Conservation (phyloP, 2,888 invertebrate genomes). For the Schrankia costaestrigalis region DNA sequence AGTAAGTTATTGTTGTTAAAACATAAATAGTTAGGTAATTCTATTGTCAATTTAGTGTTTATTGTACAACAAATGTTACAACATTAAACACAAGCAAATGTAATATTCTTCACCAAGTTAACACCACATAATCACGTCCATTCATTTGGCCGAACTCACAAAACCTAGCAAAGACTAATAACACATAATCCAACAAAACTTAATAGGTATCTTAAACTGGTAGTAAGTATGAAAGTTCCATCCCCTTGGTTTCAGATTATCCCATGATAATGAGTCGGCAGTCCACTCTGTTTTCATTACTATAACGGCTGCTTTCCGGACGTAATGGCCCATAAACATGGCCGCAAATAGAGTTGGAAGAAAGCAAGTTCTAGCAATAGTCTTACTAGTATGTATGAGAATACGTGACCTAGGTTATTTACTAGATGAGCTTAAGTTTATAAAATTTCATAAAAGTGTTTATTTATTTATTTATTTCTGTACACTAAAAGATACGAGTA, state of each 20-base stretch:
- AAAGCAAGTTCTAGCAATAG: slow-evolving; percentile 58
- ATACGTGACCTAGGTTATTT: background rate
- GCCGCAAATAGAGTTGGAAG: slow-evolving; percentile 65
- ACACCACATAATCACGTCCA: background rate
- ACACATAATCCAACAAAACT: slow-evolving; percentile 27
- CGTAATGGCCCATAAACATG: slow-evolving; percentile 74
- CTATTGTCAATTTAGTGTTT: too few relatives aligned
- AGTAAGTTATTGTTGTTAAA: too few relatives aligned
- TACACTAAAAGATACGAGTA: too few relatives aligned
- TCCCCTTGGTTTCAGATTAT: slow-evolving; percentile 54
- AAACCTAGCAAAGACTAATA: slow-evolving; percentile 24
- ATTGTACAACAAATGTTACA: too few relatives aligned
- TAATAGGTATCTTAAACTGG: slow-evolving; percentile 35
- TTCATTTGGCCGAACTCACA: slow-evolving; percentile 8
- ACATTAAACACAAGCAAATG: too few relatives aligned
- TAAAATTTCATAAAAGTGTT: background rate
- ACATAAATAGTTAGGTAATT: too few relatives aligned
- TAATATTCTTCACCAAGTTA: too few relatives aligned
- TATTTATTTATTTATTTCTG: too few relatives aligned
- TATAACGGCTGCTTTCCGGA: slow-evolving; percentile 63
- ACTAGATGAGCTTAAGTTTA: background rate
- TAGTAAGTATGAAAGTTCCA: slow-evolving; percentile 34
- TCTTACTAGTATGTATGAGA: slow-evolving; percentile 27
- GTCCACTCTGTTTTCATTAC: slow-evolving; percentile 75
- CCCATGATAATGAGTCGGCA: slow-evolving; percentile 65